These are phyloP conservation scores for Lepus townsendii DNA, from an alignment of 2,797 vertebrate genomes.

Conservation along the genomic window DNA sequence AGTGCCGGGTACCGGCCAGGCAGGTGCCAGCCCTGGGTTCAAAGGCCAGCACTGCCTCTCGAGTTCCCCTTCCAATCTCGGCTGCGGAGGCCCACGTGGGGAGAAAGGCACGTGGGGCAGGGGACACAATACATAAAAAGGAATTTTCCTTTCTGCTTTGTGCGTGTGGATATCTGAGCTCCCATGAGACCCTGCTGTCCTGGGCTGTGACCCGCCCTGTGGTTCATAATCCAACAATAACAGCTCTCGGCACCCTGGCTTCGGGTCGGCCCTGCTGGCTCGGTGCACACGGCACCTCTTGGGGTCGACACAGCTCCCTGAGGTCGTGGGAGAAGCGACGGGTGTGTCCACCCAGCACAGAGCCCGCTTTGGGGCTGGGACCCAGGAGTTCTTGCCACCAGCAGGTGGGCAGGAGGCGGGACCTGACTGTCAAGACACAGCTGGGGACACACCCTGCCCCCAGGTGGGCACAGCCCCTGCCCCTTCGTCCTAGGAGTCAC, in stretches of 20 bases:
- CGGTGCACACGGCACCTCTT: neutral
- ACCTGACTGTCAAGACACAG: neutral
- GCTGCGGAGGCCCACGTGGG: neutral
- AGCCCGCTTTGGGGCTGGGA: neutral
- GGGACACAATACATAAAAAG: slow-evolving; percentile 42
- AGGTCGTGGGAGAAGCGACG: neutral
- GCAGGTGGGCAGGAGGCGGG: neutral
- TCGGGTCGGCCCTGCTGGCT: neutral
- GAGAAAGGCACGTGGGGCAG: neutral
- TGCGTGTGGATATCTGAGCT: slow-evolving; percentile 24
- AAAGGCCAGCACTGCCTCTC: neutral
- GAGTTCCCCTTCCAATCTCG: slow-evolving; percentile 55
- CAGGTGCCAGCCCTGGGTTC: neutral
- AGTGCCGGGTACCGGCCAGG: neutral
- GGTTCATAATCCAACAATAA: neutral
- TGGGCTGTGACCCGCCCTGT: neutral
- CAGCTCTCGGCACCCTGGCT: neutral
- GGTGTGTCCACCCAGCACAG: neutral
- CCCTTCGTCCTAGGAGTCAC: neutral
- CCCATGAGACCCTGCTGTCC: neutral
- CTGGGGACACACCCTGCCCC: neutral
- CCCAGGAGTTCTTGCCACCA: neutral
- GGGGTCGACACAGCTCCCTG: neutral
- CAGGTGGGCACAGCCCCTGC: neutral
- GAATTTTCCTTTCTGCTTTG: slow-evolving; percentile 57